Evolutionary conservation across 2,797 vertebrate genomes (phyloP).

Genomic region (Mycteria americana): DNA sequence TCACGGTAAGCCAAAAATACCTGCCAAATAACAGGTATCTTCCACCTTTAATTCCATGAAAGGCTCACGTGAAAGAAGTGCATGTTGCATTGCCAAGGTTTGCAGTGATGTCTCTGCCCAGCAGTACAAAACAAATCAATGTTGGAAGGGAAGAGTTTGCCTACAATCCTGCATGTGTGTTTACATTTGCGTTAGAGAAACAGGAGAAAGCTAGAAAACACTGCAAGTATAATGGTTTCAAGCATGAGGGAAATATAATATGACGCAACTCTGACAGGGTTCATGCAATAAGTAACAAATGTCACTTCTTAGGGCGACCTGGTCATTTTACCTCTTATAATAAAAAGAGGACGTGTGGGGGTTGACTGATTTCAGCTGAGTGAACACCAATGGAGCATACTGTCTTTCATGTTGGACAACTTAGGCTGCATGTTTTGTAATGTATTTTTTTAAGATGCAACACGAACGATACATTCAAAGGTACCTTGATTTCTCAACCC

Average conservation of each 20-base stretch:
- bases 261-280: not conserved
- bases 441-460: not conserved
- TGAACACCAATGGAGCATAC: not conserved
- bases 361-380: not conserved
- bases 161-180: not conserved
- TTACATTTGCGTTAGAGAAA: not conserved
- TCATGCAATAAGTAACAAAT: not conserved
- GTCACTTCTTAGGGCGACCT: not conserved
- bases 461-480: not conserved
- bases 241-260: not conserved
- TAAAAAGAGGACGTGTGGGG: not conserved
- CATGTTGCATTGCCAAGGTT: not conserved
- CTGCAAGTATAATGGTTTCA: not conserved
- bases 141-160: not conserved
- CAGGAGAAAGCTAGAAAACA: not conserved
- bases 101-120: not conserved
- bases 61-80: not conserved
- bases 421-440: not conserved
- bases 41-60: not conserved
- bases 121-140: constrained; percentile 2
- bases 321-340: not conserved
- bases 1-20: not conserved
- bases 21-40: not conserved
- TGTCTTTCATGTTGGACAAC: not conserved
- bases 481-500: not conserved